Evolutionary conservation across 2,888 invertebrate genomes (phyloP), one percentile per base, ranked within the genome.

Genomic region (Mechanitis mazaeus): DNA sequence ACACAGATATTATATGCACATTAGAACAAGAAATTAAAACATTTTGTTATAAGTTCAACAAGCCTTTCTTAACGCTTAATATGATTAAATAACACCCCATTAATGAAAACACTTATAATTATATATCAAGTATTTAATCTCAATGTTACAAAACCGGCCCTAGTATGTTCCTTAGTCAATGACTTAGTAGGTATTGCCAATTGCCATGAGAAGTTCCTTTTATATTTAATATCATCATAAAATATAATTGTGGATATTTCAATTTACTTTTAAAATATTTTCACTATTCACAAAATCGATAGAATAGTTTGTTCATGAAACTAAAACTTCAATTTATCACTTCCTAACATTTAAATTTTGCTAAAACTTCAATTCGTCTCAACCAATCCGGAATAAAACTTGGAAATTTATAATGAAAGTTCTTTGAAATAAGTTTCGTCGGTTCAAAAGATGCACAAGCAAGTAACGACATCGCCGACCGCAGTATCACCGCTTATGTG

Each of bases 381-480:
- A 60, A 55, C 59, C 55, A 66, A 68, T 64, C 64, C 57, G 50
- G 64, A 67, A 64, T 65, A 64, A 66, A 69, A 67, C 64, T 69
- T 66, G 56, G 53, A 58, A 64, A 71, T 68, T 71, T 68, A 70
- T 68, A 64, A 67, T 66, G 67, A 66, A 71, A 69, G 66, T 71
- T 69, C 54, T 56, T 35, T 64, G 56, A 65, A 64, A 64, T 58
- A 67, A 68, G 60, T 69, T 68, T 59, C 56, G 55, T 60, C 61
- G 60, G 61, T 70, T 64, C 62, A 67, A 60, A 66, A 63, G 66
- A 63, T 65, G 64, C 65, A 69, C 60, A 63, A n/a, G 58, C 56
- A 55, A 67, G 65, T 54, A 56, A 61, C 65, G 60, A 66, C 61
- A 68, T 56, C 55, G 20, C 59, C 64, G 58, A 61, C 63, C 63